Evolutionary conservation across 2,797 vertebrate genomes (phyloP).

Genomic region (Anas flavirostris): DNA sequence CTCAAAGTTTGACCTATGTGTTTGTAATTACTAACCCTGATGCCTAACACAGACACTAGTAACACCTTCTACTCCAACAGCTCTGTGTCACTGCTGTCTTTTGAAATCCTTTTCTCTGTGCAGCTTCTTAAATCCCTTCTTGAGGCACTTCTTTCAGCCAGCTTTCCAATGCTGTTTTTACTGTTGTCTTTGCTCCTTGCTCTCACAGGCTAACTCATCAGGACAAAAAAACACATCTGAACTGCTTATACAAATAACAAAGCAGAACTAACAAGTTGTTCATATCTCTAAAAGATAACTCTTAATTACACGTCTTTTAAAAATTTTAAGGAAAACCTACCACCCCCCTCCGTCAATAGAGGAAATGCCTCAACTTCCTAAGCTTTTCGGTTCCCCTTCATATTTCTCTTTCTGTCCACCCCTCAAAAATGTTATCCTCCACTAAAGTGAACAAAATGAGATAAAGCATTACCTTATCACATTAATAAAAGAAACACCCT

Average conservation of each 20-base stretch:
- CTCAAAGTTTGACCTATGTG: neutral
- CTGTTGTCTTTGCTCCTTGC: neutral
- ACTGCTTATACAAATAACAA: constrained; percentile 11
- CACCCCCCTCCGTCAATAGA: neutral
- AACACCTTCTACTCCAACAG: neutral
- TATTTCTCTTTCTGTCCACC: neutral
- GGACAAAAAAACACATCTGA: neutral
- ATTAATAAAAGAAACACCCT: neutral
- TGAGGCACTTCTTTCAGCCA: neutral
- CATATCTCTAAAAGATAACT: neutral
- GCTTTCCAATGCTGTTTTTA: neutral
- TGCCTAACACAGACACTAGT: neutral
- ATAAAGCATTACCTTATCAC: neutral
- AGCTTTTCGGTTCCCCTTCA: neutral
- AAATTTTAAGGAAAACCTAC: neutral
- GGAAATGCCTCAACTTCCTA: neutral
- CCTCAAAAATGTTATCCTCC: neutral
- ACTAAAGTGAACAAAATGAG: neutral
- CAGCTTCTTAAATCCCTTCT: constrained; percentile 8
- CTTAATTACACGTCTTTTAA: neutral
- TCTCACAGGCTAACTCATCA: neutral
- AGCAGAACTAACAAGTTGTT: neutral
- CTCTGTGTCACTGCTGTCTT: neutral
- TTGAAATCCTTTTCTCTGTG: constrained; percentile 4
- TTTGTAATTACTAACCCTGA: neutral